These are phyloP conservation scores for Lophius americanus DNA, from an alignment of 2,797 vertebrate genomes.

Conservation along the genomic window DNA sequence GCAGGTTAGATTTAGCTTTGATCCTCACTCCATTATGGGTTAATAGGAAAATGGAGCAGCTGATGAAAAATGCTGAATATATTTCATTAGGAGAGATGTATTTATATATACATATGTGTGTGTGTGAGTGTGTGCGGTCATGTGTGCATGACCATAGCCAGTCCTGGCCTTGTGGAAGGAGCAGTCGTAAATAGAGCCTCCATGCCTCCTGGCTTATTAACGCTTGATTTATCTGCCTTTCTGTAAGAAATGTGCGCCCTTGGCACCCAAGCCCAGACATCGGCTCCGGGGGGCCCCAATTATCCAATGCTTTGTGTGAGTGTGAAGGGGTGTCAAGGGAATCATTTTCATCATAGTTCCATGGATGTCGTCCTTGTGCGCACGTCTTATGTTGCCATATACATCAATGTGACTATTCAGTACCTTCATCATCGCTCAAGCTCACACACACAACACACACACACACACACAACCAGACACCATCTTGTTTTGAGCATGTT, in stretches of 20 bases:
- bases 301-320: slow-evolving; percentile 46
- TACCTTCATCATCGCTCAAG: slow-evolving; percentile 65
- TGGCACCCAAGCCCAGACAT: slow-evolving; percentile 64
- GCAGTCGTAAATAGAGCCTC: slow-evolving; percentile 72
- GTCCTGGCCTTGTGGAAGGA: slow-evolving; percentile 70
- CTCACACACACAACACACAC: slow-evolving; percentile 22
- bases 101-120: neutral
- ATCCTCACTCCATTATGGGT: slow-evolving; percentile 63
- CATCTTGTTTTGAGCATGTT: too few species aligned
- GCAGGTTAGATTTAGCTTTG: slow-evolving; percentile 47
- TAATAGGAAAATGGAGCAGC: slow-evolving; percentile 57
- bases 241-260: slow-evolving; percentile 66
- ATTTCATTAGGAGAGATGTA: slow-evolving; percentile 34
- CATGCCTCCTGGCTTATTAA: slow-evolving; percentile 71
- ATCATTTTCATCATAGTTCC: slow-evolving; percentile 32
- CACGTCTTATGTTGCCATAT: slow-evolving; percentile 17
- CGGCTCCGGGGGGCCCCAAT: slow-evolving; percentile 58
- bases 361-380: slow-evolving; percentile 38
- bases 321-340: slow-evolving; percentile 43
- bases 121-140: slow-evolving; percentile 7
- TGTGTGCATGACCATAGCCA: slow-evolving; percentile 29
- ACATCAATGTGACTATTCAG: slow-evolving; percentile 70
- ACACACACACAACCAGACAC: neutral
- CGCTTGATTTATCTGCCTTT: slow-evolving; percentile 75
- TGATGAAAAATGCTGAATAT: slow-evolving; percentile 67